Percentiles rank a stretch among this genome's conserved stretches.
Conservation (phyloP, 1,140 invertebrate species). For the Drosophila serrata region DNA sequence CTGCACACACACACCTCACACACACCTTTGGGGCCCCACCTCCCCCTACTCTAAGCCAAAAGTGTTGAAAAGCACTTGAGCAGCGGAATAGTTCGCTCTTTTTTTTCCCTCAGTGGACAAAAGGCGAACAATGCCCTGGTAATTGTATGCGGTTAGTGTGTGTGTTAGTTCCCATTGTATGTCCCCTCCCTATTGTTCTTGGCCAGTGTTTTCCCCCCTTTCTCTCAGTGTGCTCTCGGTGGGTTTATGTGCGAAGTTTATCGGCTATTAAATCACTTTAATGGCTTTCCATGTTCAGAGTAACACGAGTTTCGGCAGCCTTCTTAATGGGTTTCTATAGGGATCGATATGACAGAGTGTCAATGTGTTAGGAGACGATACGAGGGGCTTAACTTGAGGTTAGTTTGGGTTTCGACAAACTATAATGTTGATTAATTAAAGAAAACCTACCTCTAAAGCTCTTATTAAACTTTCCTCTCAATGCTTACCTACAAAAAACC, state of each 20-base stretch:
- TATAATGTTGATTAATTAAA: neutral
- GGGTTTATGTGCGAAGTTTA: constrained; percentile 65
- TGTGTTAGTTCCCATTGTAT: constrained; percentile 50
- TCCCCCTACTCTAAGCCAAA: constrained; percentile 5
- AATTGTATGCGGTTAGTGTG: constrained; percentile 77
- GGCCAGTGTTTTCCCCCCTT: constrained; percentile 12
- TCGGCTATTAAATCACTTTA: constrained; percentile 80
- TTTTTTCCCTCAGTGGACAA: constrained; percentile 54
- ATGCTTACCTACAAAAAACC: too few species aligned
- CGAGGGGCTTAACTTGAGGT: neutral
- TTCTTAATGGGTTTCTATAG: constrained; percentile 3
- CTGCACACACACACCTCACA: constrained; percentile 38
- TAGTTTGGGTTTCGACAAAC: too few species aligned
- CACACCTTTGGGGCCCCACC: neutral
- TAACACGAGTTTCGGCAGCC: constrained; percentile 19
- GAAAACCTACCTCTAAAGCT: neutral
- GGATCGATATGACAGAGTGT: constrained; percentile 25
- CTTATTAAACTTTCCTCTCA: neutral
- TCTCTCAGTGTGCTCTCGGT: constrained; percentile 44
- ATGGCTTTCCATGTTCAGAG: constrained; percentile 52
- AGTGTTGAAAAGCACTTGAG: constrained; percentile 71
- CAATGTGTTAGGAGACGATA: constrained; percentile 22
- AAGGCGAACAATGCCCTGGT: constrained; percentile 76
- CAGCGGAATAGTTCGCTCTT: constrained; percentile 59
- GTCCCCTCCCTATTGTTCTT: constrained; percentile 21